Percentiles rank a stretch among this genome's conserved stretches.
phyloP scores from a whole-genome alignment of 53 echinoderm and acorn worm species.

The Patiria pectinifera region DNA sequence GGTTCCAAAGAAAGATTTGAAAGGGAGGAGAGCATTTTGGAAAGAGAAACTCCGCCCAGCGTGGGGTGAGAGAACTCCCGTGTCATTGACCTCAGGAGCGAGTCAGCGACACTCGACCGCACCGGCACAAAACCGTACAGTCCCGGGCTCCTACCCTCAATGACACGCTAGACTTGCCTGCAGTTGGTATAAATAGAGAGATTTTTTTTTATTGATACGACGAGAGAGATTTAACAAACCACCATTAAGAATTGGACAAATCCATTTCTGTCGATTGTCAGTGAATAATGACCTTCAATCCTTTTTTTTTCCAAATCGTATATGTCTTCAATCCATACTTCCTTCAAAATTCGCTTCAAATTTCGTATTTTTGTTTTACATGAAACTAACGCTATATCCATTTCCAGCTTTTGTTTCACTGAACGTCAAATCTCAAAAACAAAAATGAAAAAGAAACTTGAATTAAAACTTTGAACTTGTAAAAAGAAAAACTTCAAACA shows the following conservation, averaged over 20 bases:
- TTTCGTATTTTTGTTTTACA: too few species aligned
- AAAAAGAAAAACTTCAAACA: too few species aligned
- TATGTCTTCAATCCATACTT: not conserved
- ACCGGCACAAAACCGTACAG: not conserved
- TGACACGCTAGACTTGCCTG: not conserved
- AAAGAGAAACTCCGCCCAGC: conserved; percentile 1
- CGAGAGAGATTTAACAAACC: conserved; percentile 5
- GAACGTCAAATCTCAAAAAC: too few species aligned
- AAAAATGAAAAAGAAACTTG: too few species aligned
- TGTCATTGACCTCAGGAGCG: conserved; percentile 52
- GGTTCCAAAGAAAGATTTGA: conserved; percentile 24
- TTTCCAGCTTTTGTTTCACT: too few species aligned
- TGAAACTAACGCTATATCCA: too few species aligned
- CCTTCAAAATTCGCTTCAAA: too few species aligned
- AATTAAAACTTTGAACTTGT: too few species aligned
- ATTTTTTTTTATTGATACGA: not conserved
- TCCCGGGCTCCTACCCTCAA: not conserved
- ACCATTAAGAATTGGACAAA: not conserved
- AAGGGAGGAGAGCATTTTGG: not conserved
- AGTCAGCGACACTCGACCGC: not conserved
- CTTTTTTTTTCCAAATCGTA: not conserved
- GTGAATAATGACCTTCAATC: not conserved
- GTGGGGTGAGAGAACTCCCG: not conserved
- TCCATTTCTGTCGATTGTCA: not conserved
- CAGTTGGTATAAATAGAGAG: not conserved